Conservation (phyloP, 2,113 vertebrate species). For the Microcebus lehilahytsara region DNA sequence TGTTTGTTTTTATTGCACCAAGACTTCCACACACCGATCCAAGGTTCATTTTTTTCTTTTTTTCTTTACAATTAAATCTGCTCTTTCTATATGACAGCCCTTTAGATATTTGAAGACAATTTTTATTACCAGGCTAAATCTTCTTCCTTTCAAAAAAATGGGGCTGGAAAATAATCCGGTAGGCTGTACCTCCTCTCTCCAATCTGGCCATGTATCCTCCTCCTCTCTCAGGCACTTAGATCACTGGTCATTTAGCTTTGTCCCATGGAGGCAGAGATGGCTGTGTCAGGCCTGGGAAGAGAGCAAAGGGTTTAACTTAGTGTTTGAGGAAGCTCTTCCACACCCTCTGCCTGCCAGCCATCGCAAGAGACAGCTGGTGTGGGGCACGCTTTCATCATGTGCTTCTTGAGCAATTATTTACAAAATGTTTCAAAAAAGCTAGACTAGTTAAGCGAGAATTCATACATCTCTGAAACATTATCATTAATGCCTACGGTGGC, state of each 20-base stretch:
- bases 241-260: not conserved
- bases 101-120: not conserved
- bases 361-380: not conserved
- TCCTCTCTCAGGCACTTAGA: not conserved
- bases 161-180: not conserved
- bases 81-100: not conserved
- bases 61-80: not conserved
- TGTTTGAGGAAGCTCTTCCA: not conserved
- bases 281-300: not conserved
- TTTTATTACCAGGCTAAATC: not conserved
- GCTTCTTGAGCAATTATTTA: not conserved
- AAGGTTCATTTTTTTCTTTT: not conserved
- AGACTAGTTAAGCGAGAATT: not conserved
- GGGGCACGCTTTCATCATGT: not conserved
- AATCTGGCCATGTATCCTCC: not conserved
- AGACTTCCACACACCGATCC: not conserved
- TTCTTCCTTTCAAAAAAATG: not conserved
- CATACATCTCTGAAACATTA: not conserved
- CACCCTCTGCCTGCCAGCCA: not conserved
- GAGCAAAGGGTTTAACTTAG: not conserved
- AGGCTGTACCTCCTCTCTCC: not conserved
- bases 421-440: not conserved
- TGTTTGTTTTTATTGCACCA: not conserved
- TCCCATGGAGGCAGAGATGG: not conserved
- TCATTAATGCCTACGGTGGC: not conserved